These are phyloP conservation scores for Anguilla obscura DNA, from an alignment of 2,797 vertebrate species.

Conservation along the genomic window DNA sequence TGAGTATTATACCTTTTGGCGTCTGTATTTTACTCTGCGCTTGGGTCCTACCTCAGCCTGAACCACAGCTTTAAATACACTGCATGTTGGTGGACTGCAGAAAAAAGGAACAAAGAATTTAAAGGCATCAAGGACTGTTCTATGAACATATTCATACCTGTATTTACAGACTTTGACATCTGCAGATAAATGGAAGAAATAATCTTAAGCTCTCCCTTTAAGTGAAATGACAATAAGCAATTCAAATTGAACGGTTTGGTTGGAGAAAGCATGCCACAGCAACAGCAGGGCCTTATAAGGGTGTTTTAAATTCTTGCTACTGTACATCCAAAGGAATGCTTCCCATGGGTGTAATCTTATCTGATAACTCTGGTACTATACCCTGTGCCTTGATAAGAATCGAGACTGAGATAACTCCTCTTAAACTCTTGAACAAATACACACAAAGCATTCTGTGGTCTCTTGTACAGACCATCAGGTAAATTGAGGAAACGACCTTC, in stretches of 20 bases:
- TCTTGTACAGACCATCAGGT: conserved; percentile 14
- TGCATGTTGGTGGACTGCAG: not conserved
- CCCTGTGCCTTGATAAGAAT: not conserved
- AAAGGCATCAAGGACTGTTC: not conserved
- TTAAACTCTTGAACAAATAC: conserved; percentile 23
- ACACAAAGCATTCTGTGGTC: not conserved
- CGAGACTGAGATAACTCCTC: conserved; percentile 34
- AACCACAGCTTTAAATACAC: not conserved
- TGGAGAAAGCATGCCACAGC: not conserved
- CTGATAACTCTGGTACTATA: not conserved
- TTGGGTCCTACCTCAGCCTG: no score
- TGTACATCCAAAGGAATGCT: not conserved
- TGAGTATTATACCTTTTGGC: no score
- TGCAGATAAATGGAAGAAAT: not conserved
- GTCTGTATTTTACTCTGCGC: no score
- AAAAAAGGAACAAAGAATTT: not conserved
- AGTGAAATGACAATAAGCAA: not conserved
- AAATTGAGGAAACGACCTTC: conserved; percentile 48
- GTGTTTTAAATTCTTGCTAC: not conserved
- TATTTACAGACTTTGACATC: not conserved
- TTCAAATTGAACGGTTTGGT: not conserved
- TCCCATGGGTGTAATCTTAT: not conserved
- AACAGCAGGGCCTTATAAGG: not conserved
- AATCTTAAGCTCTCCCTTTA: not conserved
- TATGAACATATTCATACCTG: not conserved